Percentiles rank a stretch among this genome's conserved stretches.
phyloP scores from a whole-genome alignment of 2,797 vertebrate genomes.

The Apodemus agrarius region DNA sequence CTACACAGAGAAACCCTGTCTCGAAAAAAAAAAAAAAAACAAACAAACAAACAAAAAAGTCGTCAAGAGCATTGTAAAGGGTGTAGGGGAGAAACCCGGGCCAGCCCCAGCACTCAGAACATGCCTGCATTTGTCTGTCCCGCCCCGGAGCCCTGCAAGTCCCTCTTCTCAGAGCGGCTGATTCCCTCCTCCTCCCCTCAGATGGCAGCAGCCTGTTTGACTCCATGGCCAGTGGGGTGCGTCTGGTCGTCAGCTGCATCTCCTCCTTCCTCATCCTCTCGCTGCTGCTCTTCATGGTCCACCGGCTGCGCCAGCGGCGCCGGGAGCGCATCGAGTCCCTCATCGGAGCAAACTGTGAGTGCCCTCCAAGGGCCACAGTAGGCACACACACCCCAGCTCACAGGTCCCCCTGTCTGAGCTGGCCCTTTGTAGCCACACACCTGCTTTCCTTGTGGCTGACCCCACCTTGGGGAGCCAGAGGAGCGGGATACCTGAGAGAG shows the following conservation, averaged over 20 bases:
- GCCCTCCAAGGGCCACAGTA: background rate
- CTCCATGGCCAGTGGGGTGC: constrained; percentile 98
- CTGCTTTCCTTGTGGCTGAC: background rate
- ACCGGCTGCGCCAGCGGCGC: constrained; percentile 95
- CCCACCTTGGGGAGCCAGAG: background rate
- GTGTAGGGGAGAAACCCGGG: background rate
- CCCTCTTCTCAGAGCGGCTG: background rate
- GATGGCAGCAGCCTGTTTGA: constrained; percentile 97
- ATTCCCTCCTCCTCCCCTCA: constrained; percentile 76
- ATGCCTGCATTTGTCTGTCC: background rate
- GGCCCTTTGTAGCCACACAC: background rate
- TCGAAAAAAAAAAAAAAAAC: too few species aligned
- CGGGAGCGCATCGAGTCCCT: constrained; percentile 97
- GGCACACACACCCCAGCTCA: background rate
- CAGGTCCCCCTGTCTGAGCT: background rate
- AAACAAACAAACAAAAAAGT: too few species aligned
- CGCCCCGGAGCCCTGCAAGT: too few species aligned
- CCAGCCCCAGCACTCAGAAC: background rate
- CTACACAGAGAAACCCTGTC: too few species aligned
- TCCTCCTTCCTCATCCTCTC: constrained; percentile 99
- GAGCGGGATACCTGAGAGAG: background rate
- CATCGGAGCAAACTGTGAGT: constrained; percentile 97
- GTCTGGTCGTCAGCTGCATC: constrained; percentile 98
- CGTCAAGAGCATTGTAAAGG: background rate
- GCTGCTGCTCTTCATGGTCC: constrained; percentile 99